These are phyloP conservation scores for Zaprionus africanus DNA, from an alignment of 1,140 invertebrate species.

Conservation along the genomic window DNA sequence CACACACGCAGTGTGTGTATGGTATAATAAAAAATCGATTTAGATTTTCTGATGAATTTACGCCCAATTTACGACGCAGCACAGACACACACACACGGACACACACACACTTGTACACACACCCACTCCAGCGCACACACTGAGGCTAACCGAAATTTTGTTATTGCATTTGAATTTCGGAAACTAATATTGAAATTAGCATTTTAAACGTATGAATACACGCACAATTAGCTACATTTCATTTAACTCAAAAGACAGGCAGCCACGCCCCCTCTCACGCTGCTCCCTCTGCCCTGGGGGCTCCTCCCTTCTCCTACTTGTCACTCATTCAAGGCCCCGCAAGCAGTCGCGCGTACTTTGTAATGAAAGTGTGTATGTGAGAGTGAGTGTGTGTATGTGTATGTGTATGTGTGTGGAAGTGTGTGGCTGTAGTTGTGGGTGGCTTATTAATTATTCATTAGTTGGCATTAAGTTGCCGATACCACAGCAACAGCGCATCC, in stretches of 20 bases:
- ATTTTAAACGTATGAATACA: slow-evolving; percentile 81
- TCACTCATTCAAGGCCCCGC: not conserved
- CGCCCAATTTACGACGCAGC: slow-evolving; percentile 64
- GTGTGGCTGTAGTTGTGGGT: slow-evolving; percentile 22
- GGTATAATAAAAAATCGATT: slow-evolving; percentile 63
- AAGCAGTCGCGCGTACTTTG: slow-evolving; percentile 52
- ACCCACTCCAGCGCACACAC: slow-evolving; percentile 13
- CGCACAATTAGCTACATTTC: slow-evolving; percentile 79
- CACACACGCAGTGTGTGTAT: not conserved
- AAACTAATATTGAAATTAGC: slow-evolving; percentile 82
- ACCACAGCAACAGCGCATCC: not conserved
- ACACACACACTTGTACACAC: not conserved
- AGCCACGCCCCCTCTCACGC: not conserved
- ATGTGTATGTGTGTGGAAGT: slow-evolving; percentile 14
- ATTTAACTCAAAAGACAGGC: slow-evolving; percentile 67
- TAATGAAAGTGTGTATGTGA: slow-evolving; percentile 22
- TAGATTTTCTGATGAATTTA: slow-evolving; percentile 73
- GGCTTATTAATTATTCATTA: slow-evolving; percentile 83
- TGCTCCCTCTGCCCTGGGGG: not conserved
- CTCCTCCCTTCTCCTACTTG: no score
- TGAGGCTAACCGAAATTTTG: slow-evolving; percentile 22
- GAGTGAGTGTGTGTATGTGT: slow-evolving; percentile 24
- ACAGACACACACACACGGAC: slow-evolving; percentile 12
- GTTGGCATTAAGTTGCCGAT: slow-evolving; percentile 77
- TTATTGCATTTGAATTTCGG: slow-evolving; percentile 59